Percentiles rank a stretch among this genome's conserved stretches.
Evolutionary conservation across 2,888 invertebrate species (phyloP).

Genomic region (Amiota communis): DNA sequence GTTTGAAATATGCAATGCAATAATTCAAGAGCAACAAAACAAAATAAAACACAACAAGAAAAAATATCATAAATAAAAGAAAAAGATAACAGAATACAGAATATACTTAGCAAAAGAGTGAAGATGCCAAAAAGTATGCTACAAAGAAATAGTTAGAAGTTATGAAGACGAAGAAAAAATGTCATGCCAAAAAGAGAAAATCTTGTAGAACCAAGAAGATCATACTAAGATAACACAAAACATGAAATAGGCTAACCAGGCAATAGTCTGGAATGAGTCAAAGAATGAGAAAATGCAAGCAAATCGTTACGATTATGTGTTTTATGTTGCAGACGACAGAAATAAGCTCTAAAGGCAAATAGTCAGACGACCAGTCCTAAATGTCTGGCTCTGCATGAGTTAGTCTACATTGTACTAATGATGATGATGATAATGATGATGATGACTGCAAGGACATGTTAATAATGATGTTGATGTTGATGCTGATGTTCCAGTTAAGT

Average conservation of each 20-base stretch:
- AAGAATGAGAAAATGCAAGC: conserved; percentile 52
- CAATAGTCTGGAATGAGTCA: conserved; percentile 29
- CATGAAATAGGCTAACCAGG: conserved; percentile 40
- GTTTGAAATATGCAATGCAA: conserved; percentile 58
- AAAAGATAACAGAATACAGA: conserved; percentile 43
- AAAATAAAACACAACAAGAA: conserved; percentile 42
- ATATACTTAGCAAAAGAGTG: conserved; percentile 1
- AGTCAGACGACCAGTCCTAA: neutral
- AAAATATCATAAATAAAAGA: conserved; percentile 51
- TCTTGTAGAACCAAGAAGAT: no score
- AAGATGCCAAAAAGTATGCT: conserved; percentile 22
- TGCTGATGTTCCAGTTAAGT: neutral
- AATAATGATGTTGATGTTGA: conserved; percentile 1
- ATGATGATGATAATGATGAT: conserved; percentile 38
- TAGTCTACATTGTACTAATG: neutral
- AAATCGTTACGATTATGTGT: conserved; percentile 63
- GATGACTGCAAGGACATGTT: neutral
- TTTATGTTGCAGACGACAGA: conserved; percentile 36
- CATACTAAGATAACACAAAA: neutral
- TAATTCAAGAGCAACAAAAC: conserved; percentile 52
- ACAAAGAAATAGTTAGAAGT: conserved; percentile 6
- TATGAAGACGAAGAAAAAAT: conserved; percentile 28
- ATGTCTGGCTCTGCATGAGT: neutral
- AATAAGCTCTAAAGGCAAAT: neutral
- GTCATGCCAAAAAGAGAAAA: conserved; percentile 18